Percentiles rank a stretch among this genome's conserved stretches.
phyloP scores from a whole-genome alignment of 2,797 vertebrate genomes.

The Muscicapa striata region DNA sequence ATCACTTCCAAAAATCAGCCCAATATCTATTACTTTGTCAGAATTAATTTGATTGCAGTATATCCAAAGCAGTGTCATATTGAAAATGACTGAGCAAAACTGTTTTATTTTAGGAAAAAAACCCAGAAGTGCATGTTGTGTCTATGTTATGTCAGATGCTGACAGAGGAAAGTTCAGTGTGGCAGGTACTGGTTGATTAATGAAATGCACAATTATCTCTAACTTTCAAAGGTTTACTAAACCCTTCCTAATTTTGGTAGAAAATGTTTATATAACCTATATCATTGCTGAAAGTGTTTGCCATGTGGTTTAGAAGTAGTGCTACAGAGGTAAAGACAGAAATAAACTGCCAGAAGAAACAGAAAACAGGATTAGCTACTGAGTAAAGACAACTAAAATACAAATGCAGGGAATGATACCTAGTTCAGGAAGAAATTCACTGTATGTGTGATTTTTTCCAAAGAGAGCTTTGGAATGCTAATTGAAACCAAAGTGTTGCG shows the following conservation, averaged over 20 bases:
- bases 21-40: conserved; percentile 21
- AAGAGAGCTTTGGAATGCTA: neutral
- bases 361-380: neutral
- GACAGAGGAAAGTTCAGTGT: neutral
- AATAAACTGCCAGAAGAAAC: neutral
- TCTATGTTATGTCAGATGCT: neutral
- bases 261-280: neutral
- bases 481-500: neutral
- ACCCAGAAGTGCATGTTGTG: neutral
- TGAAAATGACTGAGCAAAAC: conserved; percentile 11
- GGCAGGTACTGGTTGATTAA: neutral
- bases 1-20: neutral
- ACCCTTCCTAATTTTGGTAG: neutral
- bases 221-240: neutral
- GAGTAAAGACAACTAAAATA: neutral
- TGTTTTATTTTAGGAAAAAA: neutral
- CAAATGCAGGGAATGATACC: neutral
- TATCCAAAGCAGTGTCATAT: neutral
- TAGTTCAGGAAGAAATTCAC: neutral
- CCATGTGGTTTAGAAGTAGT: neutral
- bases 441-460: neutral
- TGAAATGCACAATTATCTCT: neutral
- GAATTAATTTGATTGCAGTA: neutral
- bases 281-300: neutral
- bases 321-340: neutral